A percentile compares a stretch with the other conserved stretches of the same genome.
Evolutionary conservation across 2,888 invertebrate species (phyloP).

Genomic region (Alitta virens): DNA sequence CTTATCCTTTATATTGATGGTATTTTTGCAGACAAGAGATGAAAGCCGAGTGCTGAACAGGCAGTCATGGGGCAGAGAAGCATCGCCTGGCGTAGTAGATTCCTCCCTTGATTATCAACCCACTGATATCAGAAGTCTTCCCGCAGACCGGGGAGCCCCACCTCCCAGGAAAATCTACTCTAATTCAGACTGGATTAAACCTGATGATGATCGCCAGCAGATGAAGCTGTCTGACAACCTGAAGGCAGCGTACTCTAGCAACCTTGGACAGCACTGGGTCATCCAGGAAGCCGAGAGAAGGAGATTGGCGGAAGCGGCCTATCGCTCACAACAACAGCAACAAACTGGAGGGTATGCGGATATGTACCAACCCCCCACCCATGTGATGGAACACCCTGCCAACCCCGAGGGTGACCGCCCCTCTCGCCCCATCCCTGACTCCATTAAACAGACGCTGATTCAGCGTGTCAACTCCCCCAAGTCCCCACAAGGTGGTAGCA

Average conservation of each 20-base stretch:
- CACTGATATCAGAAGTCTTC: too few species aligned
- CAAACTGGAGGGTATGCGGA: not conserved
- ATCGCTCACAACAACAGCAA: constrained; percentile 21
- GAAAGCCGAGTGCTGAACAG: too few species aligned
- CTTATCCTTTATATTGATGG: too few species aligned
- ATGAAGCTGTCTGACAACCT: not conserved
- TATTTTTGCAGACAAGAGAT: too few species aligned
- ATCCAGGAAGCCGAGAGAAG: constrained; percentile 88
- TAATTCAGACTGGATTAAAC: constrained; percentile 31
- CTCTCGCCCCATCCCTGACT: constrained; percentile 65
- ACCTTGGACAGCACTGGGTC: constrained; percentile 74
- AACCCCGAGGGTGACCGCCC: constrained; percentile 9
- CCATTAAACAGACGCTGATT: constrained; percentile 70
- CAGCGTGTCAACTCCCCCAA: constrained; percentile 64
- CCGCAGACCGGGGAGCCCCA: constrained; percentile 35
- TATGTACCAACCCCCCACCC: constrained; percentile 6
- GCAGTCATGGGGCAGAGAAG: too few species aligned
- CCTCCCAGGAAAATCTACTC: constrained; percentile 38
- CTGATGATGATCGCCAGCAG: constrained; percentile 17
- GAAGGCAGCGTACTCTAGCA: not conserved
- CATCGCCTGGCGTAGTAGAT: too few species aligned
- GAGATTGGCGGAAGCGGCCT: constrained; percentile 56
- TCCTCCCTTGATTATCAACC: too few species aligned
- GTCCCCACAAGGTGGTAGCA: not conserved
- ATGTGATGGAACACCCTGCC: constrained; percentile 13